Evolutionary conservation across 1,140 invertebrate genomes (phyloP).

Genomic region (Ericerus pela): DNA sequence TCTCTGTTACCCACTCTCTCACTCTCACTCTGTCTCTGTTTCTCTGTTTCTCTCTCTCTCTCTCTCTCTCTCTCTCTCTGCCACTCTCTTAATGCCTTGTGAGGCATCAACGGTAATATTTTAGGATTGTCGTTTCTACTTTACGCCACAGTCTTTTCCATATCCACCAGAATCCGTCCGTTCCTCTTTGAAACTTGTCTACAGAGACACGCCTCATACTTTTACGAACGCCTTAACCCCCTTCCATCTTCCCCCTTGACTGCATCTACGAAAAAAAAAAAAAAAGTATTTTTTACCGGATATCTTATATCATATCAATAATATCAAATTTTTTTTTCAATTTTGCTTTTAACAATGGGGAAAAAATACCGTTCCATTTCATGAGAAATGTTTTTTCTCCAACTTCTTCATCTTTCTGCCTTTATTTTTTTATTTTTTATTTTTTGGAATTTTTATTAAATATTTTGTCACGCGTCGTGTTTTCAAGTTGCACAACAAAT

Average conservation of each 20-base stretch:
- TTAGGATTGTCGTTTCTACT: slow-evolving; percentile 6
- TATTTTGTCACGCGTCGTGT: too few species aligned
- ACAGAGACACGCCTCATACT: slow-evolving; percentile 3
- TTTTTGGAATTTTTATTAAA: too few species aligned
- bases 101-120: slow-evolving; percentile 10
- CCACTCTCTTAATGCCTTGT: slow-evolving; percentile 14
- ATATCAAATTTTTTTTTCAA: background rate
- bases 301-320: slow-evolving; percentile 12
- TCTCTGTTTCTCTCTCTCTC: too few species aligned
- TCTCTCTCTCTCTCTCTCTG: slow-evolving; percentile 4
- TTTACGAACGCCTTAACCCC: slow-evolving; percentile 2
- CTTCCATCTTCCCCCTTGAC: too few species aligned
- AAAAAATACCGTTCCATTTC: slow-evolving; percentile 6
- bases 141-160: background rate
- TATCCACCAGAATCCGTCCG: background rate
- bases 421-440: too few species aligned
- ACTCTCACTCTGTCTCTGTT: slow-evolving; percentile 13
- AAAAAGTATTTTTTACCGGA: slow-evolving; percentile 11
- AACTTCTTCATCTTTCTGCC: too few species aligned
- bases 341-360: slow-evolving; percentile 2
- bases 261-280: too few species aligned
- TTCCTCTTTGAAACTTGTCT: slow-evolving; percentile 1
- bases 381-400: too few species aligned
- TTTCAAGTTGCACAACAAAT: too few species aligned
- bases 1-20: slow-evolving; percentile 25